Percentiles rank a stretch among this genome's conserved stretches.
Conservation (phyloP, 1,140 invertebrate genomes). For the Leguminivora glycinivorella region DNA sequence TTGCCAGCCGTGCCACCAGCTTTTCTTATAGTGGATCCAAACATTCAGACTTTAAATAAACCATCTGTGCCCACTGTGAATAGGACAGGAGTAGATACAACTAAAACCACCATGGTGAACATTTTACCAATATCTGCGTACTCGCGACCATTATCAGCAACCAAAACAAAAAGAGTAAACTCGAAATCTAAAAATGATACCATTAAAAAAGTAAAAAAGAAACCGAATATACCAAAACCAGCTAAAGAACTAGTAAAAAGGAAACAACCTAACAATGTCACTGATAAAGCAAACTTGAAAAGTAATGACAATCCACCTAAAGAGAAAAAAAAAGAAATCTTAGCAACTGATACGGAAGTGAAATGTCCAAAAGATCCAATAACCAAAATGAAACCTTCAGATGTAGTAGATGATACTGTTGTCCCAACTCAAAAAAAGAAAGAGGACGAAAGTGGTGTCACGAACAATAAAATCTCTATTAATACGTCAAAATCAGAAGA, state of each 20-base stretch:
- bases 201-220: constrained; percentile 46
- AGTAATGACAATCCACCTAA: constrained; percentile 29
- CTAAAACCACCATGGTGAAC: constrained; percentile 83
- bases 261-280: constrained; percentile 38
- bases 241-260: constrained; percentile 33
- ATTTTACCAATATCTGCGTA: constrained; percentile 86
- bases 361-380: not conserved
- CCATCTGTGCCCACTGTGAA: constrained; percentile 54
- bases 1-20: constrained; percentile 67
- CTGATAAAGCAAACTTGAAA: constrained; percentile 35
- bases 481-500: not conserved
- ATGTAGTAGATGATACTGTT: not conserved
- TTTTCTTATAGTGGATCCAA: constrained; percentile 65
- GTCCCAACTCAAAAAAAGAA: not conserved
- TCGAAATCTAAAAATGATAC: constrained; percentile 52
- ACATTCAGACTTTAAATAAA: constrained; percentile 61
- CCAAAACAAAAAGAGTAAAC: constrained; percentile 68
- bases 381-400: not conserved
- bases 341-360: not conserved
- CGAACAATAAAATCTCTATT: not conserved
- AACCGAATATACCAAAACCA: constrained; percentile 30
- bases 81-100: constrained; percentile 63
- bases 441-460: not conserved
- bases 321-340: constrained; percentile 13
- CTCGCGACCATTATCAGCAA: constrained; percentile 67